Evolutionary conservation across 1,140 invertebrate genomes (phyloP), one percentile per base, ranked within the genome.

Genomic region (Holotrichia oblita): DNA sequence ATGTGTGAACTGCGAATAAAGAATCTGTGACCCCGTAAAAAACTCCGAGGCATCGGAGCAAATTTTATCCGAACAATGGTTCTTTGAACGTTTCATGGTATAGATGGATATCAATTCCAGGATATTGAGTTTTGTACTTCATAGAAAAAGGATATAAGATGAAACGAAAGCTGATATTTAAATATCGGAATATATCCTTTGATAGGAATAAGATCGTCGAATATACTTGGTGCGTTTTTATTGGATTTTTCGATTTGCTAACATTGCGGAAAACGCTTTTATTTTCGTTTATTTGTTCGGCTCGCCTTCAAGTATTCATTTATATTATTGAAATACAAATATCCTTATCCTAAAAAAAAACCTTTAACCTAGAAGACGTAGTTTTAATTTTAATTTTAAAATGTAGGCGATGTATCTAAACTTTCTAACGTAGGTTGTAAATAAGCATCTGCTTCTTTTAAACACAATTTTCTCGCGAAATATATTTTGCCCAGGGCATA

Each of bases 61-160:
- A 9, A 34, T 69, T n/a, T 24, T 69, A 69, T 69, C 22, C 22
- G 12, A 6, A 6, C 61, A 69, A 69, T 69, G 61, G 61, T 17
- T 69, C 22, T 69, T 69, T 69, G 61, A 69, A 27, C 61, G 61
- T 14, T 27, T 27, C 22, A 22, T 0, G 61, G 17, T 34, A 34
- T 34, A 34, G 27, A 0, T 2, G 48, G 48, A 34, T 69, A 27
- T 69, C 61, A 69, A 69, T 34, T 20, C 61, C 17, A 34, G 14
- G 20, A 69, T 69, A 69, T 69, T 34, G 61, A 12, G 20, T 27
- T 69, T 69, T 69, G 20, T 69, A 10, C 61, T 69, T 34, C 61
- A 14, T 27, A 69, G 17, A 34, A 24, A 48, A 34, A 34, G 61
- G 27, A 34, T 27, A 27, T 22, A 22, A 27, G 61, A 69, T 69